These are phyloP conservation scores for Hedychridium roseum DNA, from an alignment of 2,888 invertebrate species.

Conservation along the genomic window DNA sequence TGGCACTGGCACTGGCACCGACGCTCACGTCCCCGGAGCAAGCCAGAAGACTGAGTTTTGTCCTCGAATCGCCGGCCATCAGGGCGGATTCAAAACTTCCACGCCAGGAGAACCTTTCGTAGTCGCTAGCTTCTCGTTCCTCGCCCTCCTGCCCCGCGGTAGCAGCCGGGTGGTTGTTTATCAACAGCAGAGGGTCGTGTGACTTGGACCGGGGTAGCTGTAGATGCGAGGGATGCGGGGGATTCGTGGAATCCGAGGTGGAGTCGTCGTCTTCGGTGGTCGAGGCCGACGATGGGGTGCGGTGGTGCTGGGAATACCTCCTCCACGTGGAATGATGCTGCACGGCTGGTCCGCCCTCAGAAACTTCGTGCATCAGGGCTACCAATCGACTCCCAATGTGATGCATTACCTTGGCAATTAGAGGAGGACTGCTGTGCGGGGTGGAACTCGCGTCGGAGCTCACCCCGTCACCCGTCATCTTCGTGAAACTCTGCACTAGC, in stretches of 20 bases:
- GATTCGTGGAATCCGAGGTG: constrained; percentile 71
- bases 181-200: constrained; percentile 73
- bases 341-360: constrained; percentile 70
- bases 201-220: constrained; percentile 80
- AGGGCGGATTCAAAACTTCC: constrained; percentile 93
- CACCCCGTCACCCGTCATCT: constrained; percentile 72
- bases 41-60: constrained; percentile 74
- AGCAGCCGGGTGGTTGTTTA: constrained; percentile 49
- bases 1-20: constrained; percentile 68
- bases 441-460: constrained; percentile 65
- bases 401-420: constrained; percentile 91
- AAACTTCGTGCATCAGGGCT: constrained; percentile 91
- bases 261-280: constrained; percentile 78
- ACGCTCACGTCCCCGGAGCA: constrained; percentile 66
- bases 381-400: constrained; percentile 88
- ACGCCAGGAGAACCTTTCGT: constrained; percentile 90
- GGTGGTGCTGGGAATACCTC: constrained; percentile 67
- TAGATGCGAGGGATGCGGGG: constrained; percentile 42
- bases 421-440: constrained; percentile 78
- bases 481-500: constrained; percentile 83
- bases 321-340: constrained; percentile 69
- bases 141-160: constrained; percentile 52
- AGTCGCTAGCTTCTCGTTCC: constrained; percentile 78
- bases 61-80: constrained; percentile 85
- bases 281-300: constrained; percentile 68